Percentiles rank a stretch among this genome's conserved stretches.
Evolutionary conservation across 2,888 invertebrate genomes (phyloP).

Genomic region (Luffia ferchaultella): DNA sequence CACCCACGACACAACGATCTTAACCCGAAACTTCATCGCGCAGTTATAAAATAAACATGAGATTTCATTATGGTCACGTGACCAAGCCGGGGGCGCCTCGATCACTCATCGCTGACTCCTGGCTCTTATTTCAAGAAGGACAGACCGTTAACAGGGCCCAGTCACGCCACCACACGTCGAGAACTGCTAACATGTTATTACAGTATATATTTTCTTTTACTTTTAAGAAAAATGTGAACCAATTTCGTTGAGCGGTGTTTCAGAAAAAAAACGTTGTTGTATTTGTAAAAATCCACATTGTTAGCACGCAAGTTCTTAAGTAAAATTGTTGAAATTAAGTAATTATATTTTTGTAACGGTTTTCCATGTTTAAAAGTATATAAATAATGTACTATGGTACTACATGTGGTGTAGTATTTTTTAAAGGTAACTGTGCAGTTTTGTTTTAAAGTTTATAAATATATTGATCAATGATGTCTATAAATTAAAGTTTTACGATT

Average conservation of each 20-base stretch:
- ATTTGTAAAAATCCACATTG: conserved; percentile 44
- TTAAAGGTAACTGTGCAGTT: no score
- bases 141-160: not conserved
- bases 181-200: not conserved
- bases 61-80: not conserved
- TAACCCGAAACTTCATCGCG: not conserved
- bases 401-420: no score
- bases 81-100: not conserved
- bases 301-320: conserved; percentile 30
- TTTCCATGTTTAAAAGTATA: no score
- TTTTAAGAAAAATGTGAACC: conserved; percentile 28
- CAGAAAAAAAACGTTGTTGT: conserved; percentile 21
- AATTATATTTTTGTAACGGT: not conserved
- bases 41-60: not conserved
- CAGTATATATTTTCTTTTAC: not conserved
- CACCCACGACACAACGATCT: not conserved
- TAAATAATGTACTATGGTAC: no score
- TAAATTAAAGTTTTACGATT: no score
- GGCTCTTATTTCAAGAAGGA: not conserved
- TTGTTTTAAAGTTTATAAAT: no score
- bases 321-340: not conserved
- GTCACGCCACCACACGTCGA: not conserved
- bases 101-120: not conserved
- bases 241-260: conserved; percentile 25
- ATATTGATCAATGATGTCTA: no score